Conservation (phyloP, 2,888 invertebrate species). For the Pheosia gnoma region DNA sequence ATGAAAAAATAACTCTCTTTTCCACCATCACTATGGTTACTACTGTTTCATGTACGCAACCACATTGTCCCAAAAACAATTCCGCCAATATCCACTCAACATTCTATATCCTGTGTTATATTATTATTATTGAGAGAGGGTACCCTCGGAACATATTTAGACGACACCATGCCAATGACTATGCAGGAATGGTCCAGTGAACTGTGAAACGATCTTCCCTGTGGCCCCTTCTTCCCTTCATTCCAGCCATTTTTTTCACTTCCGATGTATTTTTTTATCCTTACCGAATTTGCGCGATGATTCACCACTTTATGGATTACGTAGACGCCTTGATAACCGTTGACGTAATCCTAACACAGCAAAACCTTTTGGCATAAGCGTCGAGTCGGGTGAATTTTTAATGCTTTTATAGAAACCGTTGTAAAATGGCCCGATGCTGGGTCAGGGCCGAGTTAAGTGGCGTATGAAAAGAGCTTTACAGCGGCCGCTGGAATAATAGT, state of each 20-base stretch:
- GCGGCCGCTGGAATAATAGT: conserved; percentile 1
- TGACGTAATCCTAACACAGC: conserved; percentile 9
- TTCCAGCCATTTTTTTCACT: conserved; percentile 2
- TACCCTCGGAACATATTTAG: conserved; percentile 4
- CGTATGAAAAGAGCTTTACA: conserved; percentile 6
- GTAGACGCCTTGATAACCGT: conserved; percentile 5
- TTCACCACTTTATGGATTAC: conserved; percentile 4
- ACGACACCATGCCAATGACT: conserved; percentile 1
- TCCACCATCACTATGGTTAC: too few species aligned
- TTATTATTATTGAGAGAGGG: not conserved
- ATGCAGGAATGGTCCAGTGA: conserved; percentile 2
- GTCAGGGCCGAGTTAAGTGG: conserved; percentile 7
- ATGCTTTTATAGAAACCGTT: conserved; percentile 5
- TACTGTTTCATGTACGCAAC: not conserved
- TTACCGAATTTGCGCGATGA: conserved; percentile 4
- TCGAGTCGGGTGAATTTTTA: conserved; percentile 6
- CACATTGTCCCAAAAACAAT: not conserved
- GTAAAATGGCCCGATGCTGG: not conserved
- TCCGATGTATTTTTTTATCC: conserved; percentile 7
- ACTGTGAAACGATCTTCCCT: not conserved
- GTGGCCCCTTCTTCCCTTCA: not conserved
- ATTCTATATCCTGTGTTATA: not conserved
- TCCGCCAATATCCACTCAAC: not conserved
- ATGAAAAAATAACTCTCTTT: too few species aligned
- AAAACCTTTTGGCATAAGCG: not conserved